Base-by-base conservation (phyloP, 35 echinoderm and acorn worm species). In the Diadema setosum region DNA sequence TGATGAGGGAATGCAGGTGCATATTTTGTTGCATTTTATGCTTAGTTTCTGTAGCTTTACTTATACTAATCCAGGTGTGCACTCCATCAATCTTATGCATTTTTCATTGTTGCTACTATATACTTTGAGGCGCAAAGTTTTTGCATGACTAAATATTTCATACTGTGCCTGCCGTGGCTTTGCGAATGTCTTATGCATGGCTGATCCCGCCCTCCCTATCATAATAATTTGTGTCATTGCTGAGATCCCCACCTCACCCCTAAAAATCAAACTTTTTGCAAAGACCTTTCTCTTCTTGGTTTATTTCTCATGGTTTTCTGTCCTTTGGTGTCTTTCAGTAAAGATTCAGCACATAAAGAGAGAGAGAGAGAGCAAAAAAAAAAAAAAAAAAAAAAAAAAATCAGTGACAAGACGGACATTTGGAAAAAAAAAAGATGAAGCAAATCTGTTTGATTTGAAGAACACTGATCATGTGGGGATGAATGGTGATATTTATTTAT, bases 391-490 rank as follows among this genome's bases (percentile, higher is more conserved):
- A n/a, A n/a, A n/a, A n/a, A n/a, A n/a, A n/a, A n/a, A n/a, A n/a
- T 27, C 37, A 29, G 8, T 32, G 30, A 34, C 30, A 67, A 67
- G 20, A 63, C 4, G 21, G 37, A 67, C 30, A 15, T 14, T n/a
- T 67, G 8, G 37, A 63, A 67, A 67, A 34, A 33, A 29, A 2
- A 6, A 0, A 67, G 63, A 34, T 67, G 63, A 67, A 67, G 20
- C 11, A 34, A 14, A 26, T 67, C 63, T 5, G 12, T 67, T 30
- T 26, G 21, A 29, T 15, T 67, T 55, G 73, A 43, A 26, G 73
- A 78, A 78, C 73, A 78, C 73, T 78, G 73, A n/a, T 41, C 73
- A 78, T 78, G 73, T 78, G 73, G 25, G 63, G 63, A 34, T 34
- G 37, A 63, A 67, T 67, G 63, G 63, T 67, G 37, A 67, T 67